Evolutionary conservation across 2,888 invertebrate species (phyloP).

Genomic region (Resseliella maxima): DNA sequence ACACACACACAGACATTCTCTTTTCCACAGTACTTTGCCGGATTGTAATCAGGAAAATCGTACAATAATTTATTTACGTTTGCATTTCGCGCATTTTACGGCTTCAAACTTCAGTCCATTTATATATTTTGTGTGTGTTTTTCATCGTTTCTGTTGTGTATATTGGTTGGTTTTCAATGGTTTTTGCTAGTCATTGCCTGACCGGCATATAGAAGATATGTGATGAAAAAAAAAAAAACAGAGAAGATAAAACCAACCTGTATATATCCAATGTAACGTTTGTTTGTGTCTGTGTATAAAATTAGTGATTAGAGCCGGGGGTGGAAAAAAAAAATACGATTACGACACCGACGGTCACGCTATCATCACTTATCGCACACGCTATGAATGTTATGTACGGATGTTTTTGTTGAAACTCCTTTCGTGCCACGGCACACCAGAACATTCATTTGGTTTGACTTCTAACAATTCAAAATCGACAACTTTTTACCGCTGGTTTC

Average conservation of each 20-base stretch:
- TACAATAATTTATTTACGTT: constrained; percentile 53
- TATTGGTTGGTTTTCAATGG: neutral
- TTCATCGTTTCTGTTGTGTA: neutral
- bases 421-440: neutral
- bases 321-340: neutral
- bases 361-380: constrained; percentile 27
- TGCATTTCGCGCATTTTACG: constrained; percentile 44
- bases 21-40: no score
- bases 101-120: constrained; percentile 5
- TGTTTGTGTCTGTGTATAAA: no score
- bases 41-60: constrained; percentile 51
- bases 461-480: constrained; percentile 29
- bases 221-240: neutral
- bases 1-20: neutral
- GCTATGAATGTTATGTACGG: neutral
- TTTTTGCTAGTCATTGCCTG: neutral
- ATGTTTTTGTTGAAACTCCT: neutral
- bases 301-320: neutral
- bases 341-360: constrained; percentile 37
- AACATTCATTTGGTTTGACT: constrained; percentile 4
- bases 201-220: neutral
- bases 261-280: no score
- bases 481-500: constrained; percentile 31
- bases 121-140: neutral
- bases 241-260: constrained; percentile 16